Conservation (phyloP, 2,888 invertebrate species). For the Tinea trinotella region DNA sequence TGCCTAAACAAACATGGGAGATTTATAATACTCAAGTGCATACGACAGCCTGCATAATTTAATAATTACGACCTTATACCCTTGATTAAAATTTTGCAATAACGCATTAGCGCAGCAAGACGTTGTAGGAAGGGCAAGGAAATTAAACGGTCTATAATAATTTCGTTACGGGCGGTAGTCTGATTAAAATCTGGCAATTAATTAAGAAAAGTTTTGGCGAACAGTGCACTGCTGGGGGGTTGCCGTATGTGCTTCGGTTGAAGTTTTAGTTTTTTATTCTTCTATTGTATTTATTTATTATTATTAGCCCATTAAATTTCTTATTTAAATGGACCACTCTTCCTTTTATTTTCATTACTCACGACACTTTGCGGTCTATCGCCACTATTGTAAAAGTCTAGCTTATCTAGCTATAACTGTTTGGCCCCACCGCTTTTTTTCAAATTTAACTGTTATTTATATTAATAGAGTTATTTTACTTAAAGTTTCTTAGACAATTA, state of each 20-base stretch:
- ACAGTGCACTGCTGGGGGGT: conserved; percentile 25
- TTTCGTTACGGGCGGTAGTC: conserved; percentile 59
- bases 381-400: no score
- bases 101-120: conserved; percentile 58
- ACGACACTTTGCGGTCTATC: no score
- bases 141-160: conserved; percentile 70
- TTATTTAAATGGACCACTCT: no score
- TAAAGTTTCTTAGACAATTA: no score
- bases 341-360: no score
- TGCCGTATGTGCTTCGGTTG: background rate
- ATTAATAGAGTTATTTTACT: no score
- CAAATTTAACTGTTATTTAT: no score
- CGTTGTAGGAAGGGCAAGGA: conserved; percentile 55
- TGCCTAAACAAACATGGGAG: conserved; percentile 51
- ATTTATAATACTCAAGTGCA: conserved; percentile 65
- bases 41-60: conserved; percentile 70
- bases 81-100: conserved; percentile 70
- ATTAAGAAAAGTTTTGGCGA: conserved; percentile 57
- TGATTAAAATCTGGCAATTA: conserved; percentile 69
- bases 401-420: no score
- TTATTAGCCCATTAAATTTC: no score
- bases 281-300: no score
- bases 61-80: conserved; percentile 59
- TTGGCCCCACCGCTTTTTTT: no score
- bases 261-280: no score